Evolutionary conservation across 1,140 invertebrate species (phyloP), one percentile per base, ranked within the genome.

Genomic region (Drosophila truncata): DNA sequence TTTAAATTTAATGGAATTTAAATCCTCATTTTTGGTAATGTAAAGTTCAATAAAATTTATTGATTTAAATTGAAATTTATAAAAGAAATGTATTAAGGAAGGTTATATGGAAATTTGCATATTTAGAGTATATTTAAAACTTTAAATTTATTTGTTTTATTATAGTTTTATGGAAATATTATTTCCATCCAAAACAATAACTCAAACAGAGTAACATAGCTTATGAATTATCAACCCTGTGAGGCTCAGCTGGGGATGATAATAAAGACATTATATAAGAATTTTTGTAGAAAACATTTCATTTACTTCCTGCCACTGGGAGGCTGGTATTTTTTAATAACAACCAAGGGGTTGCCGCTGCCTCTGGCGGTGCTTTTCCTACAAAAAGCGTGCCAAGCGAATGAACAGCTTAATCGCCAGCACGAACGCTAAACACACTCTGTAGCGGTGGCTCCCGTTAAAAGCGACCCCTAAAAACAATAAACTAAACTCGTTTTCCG

Each of bases 201-300:
- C 16, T 18, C 23, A 1, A 7, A 16, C 37, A 16, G n/a, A 31
- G 29, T 23, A n/a, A n/a, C 52, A n/a, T 14, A 8, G 2, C 29
- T 27, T 18, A 37, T 35, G 33, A 63, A 37, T 18, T 35, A 20
- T 66, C 66, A 55, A 29, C 66, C 47, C 23, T 47, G 4, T 33
- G 23, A 25, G 5, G 2, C 18, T 20, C 9, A 33, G 16, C 35
- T 25, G n/a, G 35, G 65, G 44, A 50, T 69, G 31, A 72, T 72
- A 82, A 87, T 86, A 61, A 77, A 87, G 83, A 86, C 64, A 87
- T 86, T 86, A 87, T 58, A 60, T 54, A 82, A 73, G 83, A 86
- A 86, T 86, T 82, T 78, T 50, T 62, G 57, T 60, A 63, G 59
- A 69, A 77, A 85, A 61, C 50, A 72, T 66, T 58, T 65, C 44